These are phyloP conservation scores for Neoascia interrupta DNA, from an alignment of 2,888 invertebrate species.

Conservation along the genomic window DNA sequence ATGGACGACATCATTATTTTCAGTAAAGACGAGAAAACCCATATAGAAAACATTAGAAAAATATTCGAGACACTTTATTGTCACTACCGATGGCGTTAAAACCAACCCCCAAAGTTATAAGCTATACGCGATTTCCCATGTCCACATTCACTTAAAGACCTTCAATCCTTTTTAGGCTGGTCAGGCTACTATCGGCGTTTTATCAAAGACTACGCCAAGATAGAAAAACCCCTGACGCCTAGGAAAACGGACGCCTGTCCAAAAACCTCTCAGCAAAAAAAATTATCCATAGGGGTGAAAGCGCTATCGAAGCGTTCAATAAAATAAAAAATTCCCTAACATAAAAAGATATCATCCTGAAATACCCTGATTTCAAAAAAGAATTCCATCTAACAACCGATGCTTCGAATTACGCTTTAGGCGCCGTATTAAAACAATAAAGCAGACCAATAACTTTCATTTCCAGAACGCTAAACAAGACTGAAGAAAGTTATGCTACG, in stretches of 20 bases:
- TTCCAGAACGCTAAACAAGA: slow-evolving; percentile 30
- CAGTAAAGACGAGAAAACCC: background rate
- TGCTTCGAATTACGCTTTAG: slow-evolving; percentile 46
- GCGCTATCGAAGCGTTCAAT: slow-evolving; percentile 23
- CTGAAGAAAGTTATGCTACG: slow-evolving; percentile 42
- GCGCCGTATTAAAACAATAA: slow-evolving; percentile 42
- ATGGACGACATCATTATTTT: background rate
- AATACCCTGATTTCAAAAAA: slow-evolving; percentile 49
- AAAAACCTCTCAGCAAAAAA: slow-evolving; percentile 28
- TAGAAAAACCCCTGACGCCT: slow-evolving; percentile 38
- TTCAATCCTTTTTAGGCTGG: slow-evolving; percentile 24
- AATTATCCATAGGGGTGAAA: background rate
- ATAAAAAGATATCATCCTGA: slow-evolving; percentile 11
- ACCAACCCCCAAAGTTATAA: slow-evolving; percentile 28
- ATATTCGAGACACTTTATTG: slow-evolving; percentile 15
- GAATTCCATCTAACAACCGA: slow-evolving; percentile 51
- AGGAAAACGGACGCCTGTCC: slow-evolving; percentile 28
- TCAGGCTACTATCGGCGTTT: slow-evolving; percentile 44
- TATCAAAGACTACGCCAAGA: slow-evolving; percentile 24
- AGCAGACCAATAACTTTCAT: slow-evolving; percentile 28
- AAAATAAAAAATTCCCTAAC: slow-evolving; percentile 12
- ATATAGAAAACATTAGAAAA: background rate
- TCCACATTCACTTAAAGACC: slow-evolving; percentile 31
- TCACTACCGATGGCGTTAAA: slow-evolving; percentile 14
- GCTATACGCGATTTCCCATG: slow-evolving; percentile 8